Conservation (phyloP, 1,140 invertebrate genomes). For the Drosophila paulistorum region DNA sequence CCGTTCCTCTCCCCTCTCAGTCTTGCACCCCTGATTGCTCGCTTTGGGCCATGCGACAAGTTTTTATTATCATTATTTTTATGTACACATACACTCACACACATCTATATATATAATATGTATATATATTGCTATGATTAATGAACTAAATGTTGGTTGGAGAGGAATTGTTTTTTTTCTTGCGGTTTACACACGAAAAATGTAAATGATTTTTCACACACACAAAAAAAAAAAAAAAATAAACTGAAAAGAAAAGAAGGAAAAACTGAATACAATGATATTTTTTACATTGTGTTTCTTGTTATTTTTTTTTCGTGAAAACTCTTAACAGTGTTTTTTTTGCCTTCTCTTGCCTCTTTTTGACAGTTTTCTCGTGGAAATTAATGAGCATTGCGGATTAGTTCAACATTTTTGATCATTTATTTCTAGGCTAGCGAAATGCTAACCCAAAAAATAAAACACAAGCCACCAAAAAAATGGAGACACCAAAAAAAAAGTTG, state of each 20-base stretch:
- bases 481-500: neutral
- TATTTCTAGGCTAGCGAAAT: conserved; percentile 44
- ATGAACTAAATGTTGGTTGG: conserved; percentile 39
- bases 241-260: conserved; percentile 10
- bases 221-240: conserved; percentile 18
- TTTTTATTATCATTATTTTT: conserved; percentile 41
- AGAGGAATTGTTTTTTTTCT: conserved; percentile 15
- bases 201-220: conserved; percentile 57
- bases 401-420: conserved; percentile 50
- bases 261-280: conserved; percentile 31
- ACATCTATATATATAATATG: neutral
- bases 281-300: conserved; percentile 15
- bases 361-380: conserved; percentile 38
- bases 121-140: conserved; percentile 46
- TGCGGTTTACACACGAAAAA: conserved; percentile 56
- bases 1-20: neutral
- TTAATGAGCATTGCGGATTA: conserved; percentile 62
- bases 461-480: conserved; percentile 11
- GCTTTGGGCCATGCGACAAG: conserved; percentile 38
- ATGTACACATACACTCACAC: neutral
- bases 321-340: neutral
- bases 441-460: conserved; percentile 39
- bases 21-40: neutral
- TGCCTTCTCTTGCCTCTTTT: conserved; percentile 14
- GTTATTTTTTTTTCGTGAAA: neutral